Conservation (phyloP, 2,113 vertebrate species). For the Illadopsis cleaveri region DNA sequence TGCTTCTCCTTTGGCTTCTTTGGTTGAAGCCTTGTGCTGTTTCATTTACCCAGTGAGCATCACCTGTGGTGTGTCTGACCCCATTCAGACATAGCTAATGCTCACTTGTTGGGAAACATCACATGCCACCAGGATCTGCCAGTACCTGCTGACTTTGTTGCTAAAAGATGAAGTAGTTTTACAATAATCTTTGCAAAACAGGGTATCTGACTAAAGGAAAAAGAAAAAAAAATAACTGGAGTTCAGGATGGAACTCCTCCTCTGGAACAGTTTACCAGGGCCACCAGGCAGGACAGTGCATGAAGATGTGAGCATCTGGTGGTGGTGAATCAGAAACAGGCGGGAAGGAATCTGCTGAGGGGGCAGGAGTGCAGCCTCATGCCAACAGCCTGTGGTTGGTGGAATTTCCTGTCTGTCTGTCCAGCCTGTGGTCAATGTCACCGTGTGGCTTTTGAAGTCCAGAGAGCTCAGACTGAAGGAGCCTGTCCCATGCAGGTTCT, state of each 20-base stretch:
- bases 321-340: not conserved
- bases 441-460: not conserved
- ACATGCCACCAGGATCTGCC: not conserved
- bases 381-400: not conserved
- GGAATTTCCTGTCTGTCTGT: not conserved
- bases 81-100: not conserved
- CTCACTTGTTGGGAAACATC: not conserved
- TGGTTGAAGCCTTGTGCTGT: not conserved
- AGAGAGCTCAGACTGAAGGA: not conserved
- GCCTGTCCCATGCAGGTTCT: not conserved
- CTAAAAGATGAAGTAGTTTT: not conserved
- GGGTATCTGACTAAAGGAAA: not conserved
- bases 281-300: not conserved
- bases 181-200: not conserved
- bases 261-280: not conserved
- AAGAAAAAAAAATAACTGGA: not conserved
- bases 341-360: not conserved
- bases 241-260: not conserved
- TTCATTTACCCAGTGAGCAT: not conserved
- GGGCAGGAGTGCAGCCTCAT: not conserved
- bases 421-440: not conserved
- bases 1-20: not conserved
- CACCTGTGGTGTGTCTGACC: not conserved
- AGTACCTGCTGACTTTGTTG: not conserved
- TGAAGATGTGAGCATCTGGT: not conserved